These are phyloP conservation scores for Drosophila bocqueti DNA, from an alignment of 1,140 invertebrate genomes.

Conservation along the genomic window DNA sequence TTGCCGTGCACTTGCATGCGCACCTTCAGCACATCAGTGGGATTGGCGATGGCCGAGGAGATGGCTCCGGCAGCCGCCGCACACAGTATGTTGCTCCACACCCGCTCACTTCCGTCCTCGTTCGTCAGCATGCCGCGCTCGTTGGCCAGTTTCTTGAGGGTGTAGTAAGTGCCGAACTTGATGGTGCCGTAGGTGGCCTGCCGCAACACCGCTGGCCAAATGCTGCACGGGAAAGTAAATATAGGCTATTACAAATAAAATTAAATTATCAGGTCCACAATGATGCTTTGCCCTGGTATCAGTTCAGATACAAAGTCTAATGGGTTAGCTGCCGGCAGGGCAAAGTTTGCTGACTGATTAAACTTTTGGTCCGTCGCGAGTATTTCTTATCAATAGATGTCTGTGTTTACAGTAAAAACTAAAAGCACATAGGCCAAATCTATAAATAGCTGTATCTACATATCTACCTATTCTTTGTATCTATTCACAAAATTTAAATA, in stretches of 20 bases:
- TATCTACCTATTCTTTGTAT: neutral
- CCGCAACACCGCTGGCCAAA: conserved; percentile 95
- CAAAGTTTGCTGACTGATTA: conserved; percentile 62
- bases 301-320: conserved; percentile 54
- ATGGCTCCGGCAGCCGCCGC: conserved; percentile 93
- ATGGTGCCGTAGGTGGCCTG: conserved; percentile 98
- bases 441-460: neutral
- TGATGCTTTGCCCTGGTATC: conserved; percentile 13
- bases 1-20: conserved; percentile 93
- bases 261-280: neutral
- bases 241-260: neutral
- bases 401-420: conserved; percentile 6
- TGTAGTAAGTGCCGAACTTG: conserved; percentile 98
- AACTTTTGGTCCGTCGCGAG: conserved; percentile 6
- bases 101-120: conserved; percentile 88
- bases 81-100: conserved; percentile 93
- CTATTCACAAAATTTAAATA: no score
- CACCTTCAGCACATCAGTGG: conserved; percentile 99
- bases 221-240: conserved; percentile 87
- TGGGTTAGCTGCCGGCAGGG: conserved; percentile 39
- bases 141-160: conserved; percentile 90
- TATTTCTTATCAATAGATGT: conserved; percentile 46
- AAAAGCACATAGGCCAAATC: neutral
- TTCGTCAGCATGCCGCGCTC: conserved; percentile 86
- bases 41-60: conserved; percentile 98